Evolutionary conservation across 2,113 vertebrate species (phyloP), one percentile per base, ranked within the genome.

Genomic region (Ornithorhynchus anatinus): DNA sequence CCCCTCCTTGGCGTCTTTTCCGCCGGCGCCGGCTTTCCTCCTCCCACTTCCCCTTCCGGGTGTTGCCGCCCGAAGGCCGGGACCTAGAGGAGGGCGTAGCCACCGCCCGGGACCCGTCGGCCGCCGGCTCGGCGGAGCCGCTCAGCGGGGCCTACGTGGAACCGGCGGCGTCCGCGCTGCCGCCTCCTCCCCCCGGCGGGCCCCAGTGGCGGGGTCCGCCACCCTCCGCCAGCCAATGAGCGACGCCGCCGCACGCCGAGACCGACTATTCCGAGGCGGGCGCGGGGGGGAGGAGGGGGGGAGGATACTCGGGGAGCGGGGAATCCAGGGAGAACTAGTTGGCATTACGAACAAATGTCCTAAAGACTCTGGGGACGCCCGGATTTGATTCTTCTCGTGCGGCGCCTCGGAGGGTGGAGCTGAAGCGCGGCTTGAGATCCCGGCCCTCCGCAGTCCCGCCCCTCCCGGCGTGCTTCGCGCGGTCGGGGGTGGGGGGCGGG

Each of bases 121-220:
- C 74, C 32, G 82, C 96, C 5, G 37, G 73, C 2, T 56, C 85
- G 32, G 75, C 90, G 9, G 92, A 93, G 70, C 91, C 96, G 63
- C 77, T 95, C 54, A 89, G 90, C 0, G 92, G 94, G 1, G 94
- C 95, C 4, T 96, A 96, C 77, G 73, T 96, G 84, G 95, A 96
- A 60, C 89, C 96, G 60, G 86, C 47, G 2, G 10, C 27, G 19
- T 6, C n/a, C n/a, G n/a, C n/a, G n/a, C n/a, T n/a, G n/a, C n/a
- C n/a, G 12, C 44, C 22, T 25, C 11, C 22, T 4, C 27, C 44
- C 44, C 22, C 22, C 12, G 11, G 16, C 22, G 16, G 12, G 44
- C 44, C 22, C 11, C 43, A 10, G 11, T 20, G 25, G 10, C 12
- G n/a, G n/a, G n/a, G 15, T 14, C 13, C 43, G 20, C 25, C 5